phyloP scores from a whole-genome alignment of 2,888 invertebrate species.

The Eumacrocentrus americanus region DNA sequence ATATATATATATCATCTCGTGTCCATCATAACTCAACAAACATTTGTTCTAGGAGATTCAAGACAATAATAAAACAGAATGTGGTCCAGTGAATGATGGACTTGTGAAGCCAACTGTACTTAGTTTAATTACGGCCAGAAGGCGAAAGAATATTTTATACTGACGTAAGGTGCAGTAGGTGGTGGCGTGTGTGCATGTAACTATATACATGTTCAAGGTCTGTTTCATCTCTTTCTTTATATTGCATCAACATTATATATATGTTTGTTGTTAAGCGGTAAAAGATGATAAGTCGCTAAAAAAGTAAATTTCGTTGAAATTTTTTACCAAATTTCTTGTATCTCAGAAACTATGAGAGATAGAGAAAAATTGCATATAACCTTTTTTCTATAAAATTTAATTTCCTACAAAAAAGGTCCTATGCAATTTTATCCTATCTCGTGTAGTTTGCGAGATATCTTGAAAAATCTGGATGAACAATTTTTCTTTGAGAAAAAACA shows the following conservation, averaged over 20 bases:
- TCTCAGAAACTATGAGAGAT: background rate
- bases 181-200: slow-evolving; percentile 38
- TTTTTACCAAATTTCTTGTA: background rate
- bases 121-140: slow-evolving; percentile 37
- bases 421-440: background rate
- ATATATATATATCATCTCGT: slow-evolving; percentile 14
- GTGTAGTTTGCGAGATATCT: background rate
- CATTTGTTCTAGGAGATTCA: slow-evolving; percentile 7
- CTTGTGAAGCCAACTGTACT: slow-evolving; percentile 30
- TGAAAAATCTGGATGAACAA: background rate
- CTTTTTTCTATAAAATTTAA: background rate
- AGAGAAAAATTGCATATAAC: background rate
- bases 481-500: background rate
- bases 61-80: slow-evolving; percentile 12
- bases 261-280: background rate
- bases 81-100: background rate
- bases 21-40: background rate
- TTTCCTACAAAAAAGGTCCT: background rate
- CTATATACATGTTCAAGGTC: no score
- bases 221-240: background rate
- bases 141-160: slow-evolving; percentile 9
- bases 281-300: background rate
- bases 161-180: slow-evolving; percentile 29
- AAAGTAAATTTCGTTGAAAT: background rate
- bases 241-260: background rate